Base-by-base conservation (phyloP, 2,888 invertebrate species). In the Phyllotreta striolata region DNA sequence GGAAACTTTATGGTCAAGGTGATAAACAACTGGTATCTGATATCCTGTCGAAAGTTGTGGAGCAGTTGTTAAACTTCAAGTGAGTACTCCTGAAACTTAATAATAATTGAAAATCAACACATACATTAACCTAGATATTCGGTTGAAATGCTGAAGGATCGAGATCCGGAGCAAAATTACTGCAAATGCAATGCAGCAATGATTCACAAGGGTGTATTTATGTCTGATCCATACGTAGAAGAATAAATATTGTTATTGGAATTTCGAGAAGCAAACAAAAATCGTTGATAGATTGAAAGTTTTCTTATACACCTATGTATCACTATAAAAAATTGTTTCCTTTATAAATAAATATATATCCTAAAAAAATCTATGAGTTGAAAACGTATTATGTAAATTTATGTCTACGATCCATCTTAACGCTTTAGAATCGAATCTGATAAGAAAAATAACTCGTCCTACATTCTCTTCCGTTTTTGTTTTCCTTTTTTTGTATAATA, bases 311-410 rank as follows among this genome's bases (percentile, higher is more conserved):
- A 9, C 24, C 24, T 51, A 51, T 8, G 10, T 10, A 51, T 51
- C 51, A n/a, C 37, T 8, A 51, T 51, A 51, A 46, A 57, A 57
- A 57, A 57, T 38, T 37, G 24, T 47, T 47, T 57, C 24, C 57
- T 12, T 57, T 57, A 10, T 10, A 57, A 44, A 57, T 57, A 57
- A 57, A 57, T 57, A 47, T 38, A 35, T 37, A 13, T 43, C 8
- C 46, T 47, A 57, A 47, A 57, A 41, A 57, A 57, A 47, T 57
- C 56, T 57, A 57, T 47, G 47, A 57, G 13, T 57, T 47, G 46
- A 57, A 57, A 57, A 57, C 38, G 47, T 57, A 57, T 47, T 57
- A 47, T 47, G 57, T 46, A 57, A 57, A 57, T 57, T 46, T 57
- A 57, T 57, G 47, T 57, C 47, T 57, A 47, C 57, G 38, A 57